Base-by-base conservation (phyloP, 1,140 invertebrate species). In the Papilio machaon region DNA sequence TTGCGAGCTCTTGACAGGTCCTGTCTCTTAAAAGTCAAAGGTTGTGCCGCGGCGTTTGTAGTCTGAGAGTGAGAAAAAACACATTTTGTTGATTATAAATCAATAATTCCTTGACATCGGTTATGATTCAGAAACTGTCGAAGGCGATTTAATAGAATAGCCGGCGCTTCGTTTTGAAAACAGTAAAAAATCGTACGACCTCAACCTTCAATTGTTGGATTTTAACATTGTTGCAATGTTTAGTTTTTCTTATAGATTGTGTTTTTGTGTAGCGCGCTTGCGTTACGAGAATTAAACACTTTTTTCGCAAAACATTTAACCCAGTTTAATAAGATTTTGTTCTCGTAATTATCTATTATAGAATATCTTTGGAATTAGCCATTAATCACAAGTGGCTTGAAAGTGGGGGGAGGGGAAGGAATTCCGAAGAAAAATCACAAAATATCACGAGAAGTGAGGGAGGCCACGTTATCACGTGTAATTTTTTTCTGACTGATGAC, bases 61-160 rank as follows among this genome's bases (percentile, higher is more conserved):
- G 81, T 77, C 80, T 58, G 46, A 77, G 80, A 30, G 19, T 49
- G 74, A 49, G 82, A 87, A 87, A 88, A 87, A 85, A 70, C 64
- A 67, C 54, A 75, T 54, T 76, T 80, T 60, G 54, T 35, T 70
- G 82, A 30, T 15, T 80, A 87, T 88, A 86, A 88, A 87, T 87
- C 87, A 87, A 84, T 83, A 82, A 73, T 80, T 75, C 79, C 73
- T 19, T 52, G 74, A 81, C 84, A 75, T 80, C 77, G 49, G 82
- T 84, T 88, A 87, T 87, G 85, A 85, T 87, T 80, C 82, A 87
- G 81, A 76, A 79, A 82, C 73, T 73, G 80, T 64, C 67, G 64
- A 73, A 76, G 85, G 81, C 81, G 84, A 83, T 82, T 85, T 84
- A 87, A 85, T 87, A 84, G 79, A 80, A 49, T 23, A 73, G 78